Conservation (phyloP, 2,888 invertebrate genomes). For the Drosophila tanythrix region DNA sequence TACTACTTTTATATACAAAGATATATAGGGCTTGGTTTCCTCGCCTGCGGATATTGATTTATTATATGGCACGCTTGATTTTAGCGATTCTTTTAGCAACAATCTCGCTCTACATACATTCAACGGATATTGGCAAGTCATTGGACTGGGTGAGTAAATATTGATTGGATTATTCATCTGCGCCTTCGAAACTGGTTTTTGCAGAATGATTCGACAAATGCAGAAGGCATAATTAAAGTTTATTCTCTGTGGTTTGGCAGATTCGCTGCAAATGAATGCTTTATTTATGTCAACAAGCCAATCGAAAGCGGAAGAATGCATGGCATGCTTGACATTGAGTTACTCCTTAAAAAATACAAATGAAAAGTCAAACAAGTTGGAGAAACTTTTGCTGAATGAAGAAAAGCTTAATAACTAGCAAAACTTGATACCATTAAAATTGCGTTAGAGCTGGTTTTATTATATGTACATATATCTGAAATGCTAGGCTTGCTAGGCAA, state of each 20-base stretch:
- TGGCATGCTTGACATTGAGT: background rate
- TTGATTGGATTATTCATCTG: conserved; percentile 28
- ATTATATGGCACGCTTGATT: background rate
- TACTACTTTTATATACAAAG: background rate
- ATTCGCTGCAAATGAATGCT: conserved; percentile 19
- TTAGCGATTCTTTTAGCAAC: background rate
- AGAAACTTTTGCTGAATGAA: background rate
- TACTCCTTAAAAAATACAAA: conserved; percentile 4
- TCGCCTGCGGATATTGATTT: conserved; percentile 28
- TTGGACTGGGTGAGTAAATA: conserved; percentile 31
- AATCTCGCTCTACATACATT: conserved; percentile 48
- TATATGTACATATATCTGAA: background rate
- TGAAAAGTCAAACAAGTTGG: background rate
- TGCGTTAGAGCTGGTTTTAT: background rate
- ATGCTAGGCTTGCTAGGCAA: background rate
- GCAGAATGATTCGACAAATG: conserved; percentile 36
- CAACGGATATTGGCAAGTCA: conserved; percentile 37
- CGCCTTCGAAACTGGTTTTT: conserved; percentile 49
- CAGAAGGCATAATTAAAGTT: conserved; percentile 32
- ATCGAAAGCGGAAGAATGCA: conserved; percentile 9
- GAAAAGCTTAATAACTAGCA: background rate
- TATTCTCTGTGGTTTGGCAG: conserved; percentile 21
- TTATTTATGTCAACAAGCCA: conserved; percentile 54
- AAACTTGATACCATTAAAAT: conserved; percentile 1
- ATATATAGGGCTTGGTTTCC: conserved; percentile 18